phyloP scores from a whole-genome alignment of 2,797 vertebrate genomes.

The Darevskia mixta region DNA sequence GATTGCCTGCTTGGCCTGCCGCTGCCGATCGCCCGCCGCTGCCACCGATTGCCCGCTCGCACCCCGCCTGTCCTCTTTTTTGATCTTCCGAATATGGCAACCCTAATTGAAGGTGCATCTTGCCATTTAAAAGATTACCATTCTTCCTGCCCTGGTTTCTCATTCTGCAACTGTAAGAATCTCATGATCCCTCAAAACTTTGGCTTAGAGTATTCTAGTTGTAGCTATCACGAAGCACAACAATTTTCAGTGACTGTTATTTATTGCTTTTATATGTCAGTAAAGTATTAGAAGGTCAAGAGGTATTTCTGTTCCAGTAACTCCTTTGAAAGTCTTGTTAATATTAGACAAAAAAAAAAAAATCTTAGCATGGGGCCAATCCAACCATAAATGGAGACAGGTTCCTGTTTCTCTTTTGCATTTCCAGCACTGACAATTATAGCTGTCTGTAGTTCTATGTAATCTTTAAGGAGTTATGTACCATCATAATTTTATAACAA shows the following conservation, averaged over 20 bases:
- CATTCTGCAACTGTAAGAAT: not conserved
- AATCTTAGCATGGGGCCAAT: not conserved
- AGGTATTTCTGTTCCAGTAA: conserved; percentile 3
- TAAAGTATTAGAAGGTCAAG: conserved; percentile 1
- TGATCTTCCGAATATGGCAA: too few relatives aligned
- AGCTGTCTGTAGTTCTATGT: not conserved
- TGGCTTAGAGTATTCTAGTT: not conserved
- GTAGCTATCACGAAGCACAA: not conserved
- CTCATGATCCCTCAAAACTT: not conserved
- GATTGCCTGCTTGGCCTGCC: too few relatives aligned
- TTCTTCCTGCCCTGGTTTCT: not conserved
- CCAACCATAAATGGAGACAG: not conserved
- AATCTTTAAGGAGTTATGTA: conserved; percentile 13
- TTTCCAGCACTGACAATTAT: not conserved
- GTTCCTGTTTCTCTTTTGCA: conserved; percentile 16
- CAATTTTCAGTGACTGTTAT: conserved; percentile 1
- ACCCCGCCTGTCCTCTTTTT: too few relatives aligned
- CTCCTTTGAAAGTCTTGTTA: not conserved
- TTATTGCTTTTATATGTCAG: conserved; percentile 11
- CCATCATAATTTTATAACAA: not conserved
- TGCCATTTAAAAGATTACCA: too few relatives aligned
- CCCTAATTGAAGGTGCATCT: too few relatives aligned
- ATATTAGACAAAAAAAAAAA: not conserved
- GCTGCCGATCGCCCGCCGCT: too few relatives aligned
- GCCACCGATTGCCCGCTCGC: too few relatives aligned